A percentile compares a stretch with the other conserved stretches of the same genome.
phyloP scores from a whole-genome alignment of 2,888 invertebrate genomes.

The Macrosiphum euphorbiae region DNA sequence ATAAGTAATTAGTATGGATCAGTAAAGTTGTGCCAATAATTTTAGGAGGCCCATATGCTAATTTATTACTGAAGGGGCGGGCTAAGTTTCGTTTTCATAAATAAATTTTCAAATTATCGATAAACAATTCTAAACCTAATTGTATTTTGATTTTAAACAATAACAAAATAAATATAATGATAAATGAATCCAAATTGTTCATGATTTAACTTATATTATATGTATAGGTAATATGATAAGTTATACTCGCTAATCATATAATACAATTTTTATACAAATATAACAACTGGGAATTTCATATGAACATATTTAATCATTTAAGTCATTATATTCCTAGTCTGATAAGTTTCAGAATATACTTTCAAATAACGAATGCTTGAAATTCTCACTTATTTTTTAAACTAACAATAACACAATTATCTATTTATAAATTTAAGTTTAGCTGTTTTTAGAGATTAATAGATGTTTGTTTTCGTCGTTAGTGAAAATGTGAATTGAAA shows the following conservation, averaged over 20 bases:
- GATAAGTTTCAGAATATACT: background rate
- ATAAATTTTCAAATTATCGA: background rate
- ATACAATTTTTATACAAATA: background rate
- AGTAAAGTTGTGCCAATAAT: background rate
- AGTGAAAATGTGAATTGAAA: background rate
- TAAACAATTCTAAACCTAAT: background rate
- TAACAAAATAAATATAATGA: background rate
- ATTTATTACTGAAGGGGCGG: constrained; percentile 8
- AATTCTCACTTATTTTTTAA: background rate
- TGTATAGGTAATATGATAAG: background rate
- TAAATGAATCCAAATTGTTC: background rate
- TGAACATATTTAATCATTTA: background rate
- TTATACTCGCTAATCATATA: background rate
- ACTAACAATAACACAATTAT: too few relatives aligned
- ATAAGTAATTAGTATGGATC: constrained; percentile 15
- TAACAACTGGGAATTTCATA: background rate
- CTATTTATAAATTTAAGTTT: background rate
- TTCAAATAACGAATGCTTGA: background rate
- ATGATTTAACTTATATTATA: background rate
- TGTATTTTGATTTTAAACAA: background rate
- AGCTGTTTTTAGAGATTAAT: background rate
- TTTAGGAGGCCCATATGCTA: background rate
- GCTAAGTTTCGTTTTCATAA: background rate
- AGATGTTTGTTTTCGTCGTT: background rate
- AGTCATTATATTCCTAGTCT: background rate